These are phyloP conservation scores for Trichogramma pretiosum DNA, from an alignment of 1,140 invertebrate species.

Conservation along the genomic window DNA sequence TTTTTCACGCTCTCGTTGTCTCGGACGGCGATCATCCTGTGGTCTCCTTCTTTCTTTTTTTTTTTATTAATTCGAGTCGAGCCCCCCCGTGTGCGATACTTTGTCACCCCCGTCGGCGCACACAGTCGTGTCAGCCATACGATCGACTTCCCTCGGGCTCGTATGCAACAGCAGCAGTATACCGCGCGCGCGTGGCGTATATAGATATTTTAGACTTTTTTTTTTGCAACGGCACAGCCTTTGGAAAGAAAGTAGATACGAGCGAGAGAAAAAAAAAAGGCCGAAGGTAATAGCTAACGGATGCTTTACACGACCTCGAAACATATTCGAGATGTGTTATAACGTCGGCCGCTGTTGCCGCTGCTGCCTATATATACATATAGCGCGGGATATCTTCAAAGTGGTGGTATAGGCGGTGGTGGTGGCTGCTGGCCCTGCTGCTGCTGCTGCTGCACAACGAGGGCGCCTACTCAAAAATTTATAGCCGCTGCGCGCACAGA, in stretches of 20 bases:
- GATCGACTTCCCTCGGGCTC: no score
- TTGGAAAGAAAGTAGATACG: no score
- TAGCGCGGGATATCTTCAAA: no score
- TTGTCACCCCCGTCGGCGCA: not conserved
- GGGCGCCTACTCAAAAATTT: constrained; percentile 2
- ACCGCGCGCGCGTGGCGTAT: no score
- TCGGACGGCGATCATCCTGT: constrained; percentile 25
- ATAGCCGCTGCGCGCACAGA: not conserved
- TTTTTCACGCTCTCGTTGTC: constrained; percentile 40
- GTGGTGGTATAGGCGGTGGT: no score
- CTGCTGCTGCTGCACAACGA: no score
- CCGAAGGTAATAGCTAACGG: constrained; percentile 5
- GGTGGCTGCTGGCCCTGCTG: no score
- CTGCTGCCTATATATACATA: no score
- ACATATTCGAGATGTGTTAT: constrained; percentile 23
- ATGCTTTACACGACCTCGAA: constrained; percentile 16
- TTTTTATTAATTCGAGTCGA: constrained; percentile 41
- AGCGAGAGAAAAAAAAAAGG: constrained; percentile 4
- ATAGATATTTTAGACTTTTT: not conserved
- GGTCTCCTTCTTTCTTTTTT: constrained; percentile 30
- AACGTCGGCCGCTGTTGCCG: no score
- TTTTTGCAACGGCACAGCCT: not conserved
- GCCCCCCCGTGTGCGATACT: constrained; percentile 28
- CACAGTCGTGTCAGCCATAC: no score
- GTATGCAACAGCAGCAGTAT: no score